These are phyloP conservation scores for Chelon auratus DNA, from an alignment of 2,797 vertebrate species.

Conservation along the genomic window DNA sequence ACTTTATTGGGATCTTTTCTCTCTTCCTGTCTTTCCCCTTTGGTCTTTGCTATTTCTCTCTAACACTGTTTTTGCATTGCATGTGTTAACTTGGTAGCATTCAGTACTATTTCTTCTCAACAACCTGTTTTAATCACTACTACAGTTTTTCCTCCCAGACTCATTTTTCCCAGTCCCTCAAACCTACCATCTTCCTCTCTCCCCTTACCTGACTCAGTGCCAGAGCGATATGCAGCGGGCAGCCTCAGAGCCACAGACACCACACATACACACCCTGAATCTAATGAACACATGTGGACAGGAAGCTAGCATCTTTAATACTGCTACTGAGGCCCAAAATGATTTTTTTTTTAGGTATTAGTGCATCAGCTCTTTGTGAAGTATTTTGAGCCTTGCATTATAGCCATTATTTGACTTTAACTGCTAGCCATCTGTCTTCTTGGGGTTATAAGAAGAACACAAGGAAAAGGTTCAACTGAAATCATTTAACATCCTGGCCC, in stretches of 20 bases:
- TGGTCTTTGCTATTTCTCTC: constrained; percentile 75
- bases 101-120: constrained; percentile 77
- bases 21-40: constrained; percentile 72
- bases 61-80: constrained; percentile 90
- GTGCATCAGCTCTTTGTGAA: constrained; percentile 18
- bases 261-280: constrained; percentile 29
- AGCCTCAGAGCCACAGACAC: constrained; percentile 90
- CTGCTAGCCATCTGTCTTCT: neutral
- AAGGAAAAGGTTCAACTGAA: constrained; percentile 30
- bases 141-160: constrained; percentile 50
- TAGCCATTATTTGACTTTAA: constrained; percentile 7
- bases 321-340: neutral
- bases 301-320: constrained; percentile 2
- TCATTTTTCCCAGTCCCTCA: constrained; percentile 63
- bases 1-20: constrained; percentile 90
- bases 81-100: constrained; percentile 94
- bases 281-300: constrained; percentile 26
- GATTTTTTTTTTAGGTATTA: neutral
- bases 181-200: constrained; percentile 71
- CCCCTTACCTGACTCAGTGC: constrained; percentile 77
- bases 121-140: constrained; percentile 73
- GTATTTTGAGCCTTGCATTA: constrained; percentile 14
- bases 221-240: constrained; percentile 91
- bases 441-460: constrained; percentile 5
- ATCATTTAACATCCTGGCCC: constrained; percentile 10